These are phyloP conservation scores for Gymnocheta viridis DNA, from an alignment of 2,888 invertebrate species.

Conservation along the genomic window DNA sequence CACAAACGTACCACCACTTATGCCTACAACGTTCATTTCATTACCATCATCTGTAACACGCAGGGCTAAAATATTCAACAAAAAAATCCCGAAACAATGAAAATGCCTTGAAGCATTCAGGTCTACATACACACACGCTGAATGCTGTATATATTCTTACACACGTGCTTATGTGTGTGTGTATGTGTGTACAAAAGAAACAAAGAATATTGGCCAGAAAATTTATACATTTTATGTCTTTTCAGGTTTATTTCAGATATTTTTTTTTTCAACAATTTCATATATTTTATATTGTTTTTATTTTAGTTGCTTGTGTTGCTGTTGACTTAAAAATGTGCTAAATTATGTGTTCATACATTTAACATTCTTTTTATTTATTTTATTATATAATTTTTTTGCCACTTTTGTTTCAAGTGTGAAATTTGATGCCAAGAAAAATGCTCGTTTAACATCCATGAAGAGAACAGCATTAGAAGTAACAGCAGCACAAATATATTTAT, in stretches of 20 bases:
- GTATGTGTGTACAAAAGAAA: conserved; percentile 4
- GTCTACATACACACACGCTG: conserved; percentile 19
- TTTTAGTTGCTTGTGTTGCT: conserved; percentile 27
- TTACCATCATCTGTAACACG: conserved; percentile 54
- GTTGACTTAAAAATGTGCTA: conserved; percentile 68
- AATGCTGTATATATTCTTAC: background rate
- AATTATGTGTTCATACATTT: conserved; percentile 67
- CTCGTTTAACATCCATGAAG: conserved; percentile 43
- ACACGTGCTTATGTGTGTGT: background rate
- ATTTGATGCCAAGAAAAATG: conserved; percentile 58
- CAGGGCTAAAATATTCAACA: conserved; percentile 23
- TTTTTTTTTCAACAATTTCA: conserved; percentile 16
- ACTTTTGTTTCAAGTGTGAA: conserved; percentile 65
- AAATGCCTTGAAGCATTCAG: conserved; percentile 49
- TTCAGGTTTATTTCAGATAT: conserved; percentile 53
- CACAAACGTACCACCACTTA: background rate
- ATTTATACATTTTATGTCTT: conserved; percentile 66
- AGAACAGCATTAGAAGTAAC: conserved; percentile 27
- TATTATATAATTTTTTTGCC: conserved; percentile 30
- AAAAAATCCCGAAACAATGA: conserved; percentile 26
- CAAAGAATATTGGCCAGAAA: conserved; percentile 65
- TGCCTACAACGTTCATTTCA: conserved; percentile 30
- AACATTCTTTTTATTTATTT: conserved; percentile 50
- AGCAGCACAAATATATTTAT: conserved; percentile 57
- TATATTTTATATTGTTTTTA: conserved; percentile 46